Percentiles rank a stretch among this genome's conserved stretches.
These are phyloP conservation scores for Phorcus lineatus DNA, from an alignment of 2,888 invertebrate genomes.

Conservation along the genomic window DNA sequence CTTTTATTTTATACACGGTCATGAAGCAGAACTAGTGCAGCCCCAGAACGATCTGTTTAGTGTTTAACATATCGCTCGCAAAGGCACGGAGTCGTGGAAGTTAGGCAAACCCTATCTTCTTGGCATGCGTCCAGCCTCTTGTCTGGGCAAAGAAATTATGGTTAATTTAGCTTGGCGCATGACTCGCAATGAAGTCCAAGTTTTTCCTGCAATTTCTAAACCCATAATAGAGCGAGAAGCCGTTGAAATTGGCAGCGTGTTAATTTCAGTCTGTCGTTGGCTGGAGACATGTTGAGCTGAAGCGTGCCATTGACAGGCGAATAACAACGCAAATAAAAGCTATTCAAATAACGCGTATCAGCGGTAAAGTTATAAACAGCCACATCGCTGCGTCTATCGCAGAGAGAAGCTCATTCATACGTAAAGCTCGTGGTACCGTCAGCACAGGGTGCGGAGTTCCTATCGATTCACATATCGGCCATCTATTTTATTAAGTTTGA, in stretches of 20 bases:
- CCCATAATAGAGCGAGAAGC: no score
- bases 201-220: no score
- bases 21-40: no score
- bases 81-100: neutral
- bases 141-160: constrained; percentile 2
- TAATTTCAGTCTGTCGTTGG: neutral
- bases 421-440: neutral
- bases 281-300: neutral
- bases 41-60: neutral
- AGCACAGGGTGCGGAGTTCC: neutral
- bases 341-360: neutral
- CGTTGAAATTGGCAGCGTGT: neutral
- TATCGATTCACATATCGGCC: constrained; percentile 12
- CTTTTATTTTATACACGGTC: no score
- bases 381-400: neutral
- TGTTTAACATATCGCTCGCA: neutral
- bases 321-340: neutral
- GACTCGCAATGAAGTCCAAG: no score
- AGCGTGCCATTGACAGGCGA: neutral
- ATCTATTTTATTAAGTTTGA: constrained; percentile 23
- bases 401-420: constrained; percentile 5
- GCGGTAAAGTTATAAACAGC: neutral
- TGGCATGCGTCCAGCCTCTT: constrained; percentile 2
- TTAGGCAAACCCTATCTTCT: neutral
- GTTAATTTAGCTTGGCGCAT: neutral